Percentiles rank a stretch among this genome's conserved stretches.
phyloP scores from a whole-genome alignment of 2,888 invertebrate species.

The Nomada fucata region DNA sequence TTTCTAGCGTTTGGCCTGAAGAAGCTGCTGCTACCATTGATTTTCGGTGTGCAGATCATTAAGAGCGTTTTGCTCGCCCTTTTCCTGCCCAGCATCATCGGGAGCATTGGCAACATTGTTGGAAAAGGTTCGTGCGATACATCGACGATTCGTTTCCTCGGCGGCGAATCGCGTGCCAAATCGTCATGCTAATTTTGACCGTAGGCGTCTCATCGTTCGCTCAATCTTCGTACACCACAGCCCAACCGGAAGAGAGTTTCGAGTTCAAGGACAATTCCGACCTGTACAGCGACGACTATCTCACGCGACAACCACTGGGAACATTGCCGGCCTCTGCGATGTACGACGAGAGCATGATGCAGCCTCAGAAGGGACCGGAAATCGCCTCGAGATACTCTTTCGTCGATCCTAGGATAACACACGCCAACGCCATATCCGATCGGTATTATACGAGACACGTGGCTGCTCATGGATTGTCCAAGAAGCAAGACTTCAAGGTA shows the following conservation, averaged over 20 bases:
- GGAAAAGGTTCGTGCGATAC: slow-evolving; percentile 88
- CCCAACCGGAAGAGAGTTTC: slow-evolving; percentile 86
- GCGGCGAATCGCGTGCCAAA: too few species aligned
- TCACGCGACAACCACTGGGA: slow-evolving; percentile 84
- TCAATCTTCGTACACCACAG: slow-evolving; percentile 81
- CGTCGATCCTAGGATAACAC: slow-evolving; percentile 88
- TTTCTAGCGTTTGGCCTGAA: slow-evolving; percentile 92
- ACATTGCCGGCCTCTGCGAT: slow-evolving; percentile 83
- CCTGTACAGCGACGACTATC: slow-evolving; percentile 84
- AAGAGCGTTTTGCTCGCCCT: slow-evolving; percentile 93
- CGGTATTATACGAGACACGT: slow-evolving; percentile 88
- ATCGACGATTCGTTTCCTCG: neutral
- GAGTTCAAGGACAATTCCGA: slow-evolving; percentile 91
- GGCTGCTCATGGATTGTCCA: slow-evolving; percentile 79
- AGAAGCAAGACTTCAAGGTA: slow-evolving; percentile 90
- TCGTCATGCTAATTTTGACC: neutral
- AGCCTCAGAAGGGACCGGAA: slow-evolving; percentile 75
- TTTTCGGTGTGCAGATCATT: slow-evolving; percentile 92
- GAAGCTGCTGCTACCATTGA: slow-evolving; percentile 92
- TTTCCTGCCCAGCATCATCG: slow-evolving; percentile 93
- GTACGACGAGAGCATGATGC: slow-evolving; percentile 81
- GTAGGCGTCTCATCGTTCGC: slow-evolving; percentile 84
- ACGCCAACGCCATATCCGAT: slow-evolving; percentile 86
- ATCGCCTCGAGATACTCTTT: slow-evolving; percentile 85
- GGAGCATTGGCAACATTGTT: slow-evolving; percentile 92